These are phyloP conservation scores for Plotosus lineatus DNA, from an alignment of 2,113 vertebrate genomes.

Conservation along the genomic window DNA sequence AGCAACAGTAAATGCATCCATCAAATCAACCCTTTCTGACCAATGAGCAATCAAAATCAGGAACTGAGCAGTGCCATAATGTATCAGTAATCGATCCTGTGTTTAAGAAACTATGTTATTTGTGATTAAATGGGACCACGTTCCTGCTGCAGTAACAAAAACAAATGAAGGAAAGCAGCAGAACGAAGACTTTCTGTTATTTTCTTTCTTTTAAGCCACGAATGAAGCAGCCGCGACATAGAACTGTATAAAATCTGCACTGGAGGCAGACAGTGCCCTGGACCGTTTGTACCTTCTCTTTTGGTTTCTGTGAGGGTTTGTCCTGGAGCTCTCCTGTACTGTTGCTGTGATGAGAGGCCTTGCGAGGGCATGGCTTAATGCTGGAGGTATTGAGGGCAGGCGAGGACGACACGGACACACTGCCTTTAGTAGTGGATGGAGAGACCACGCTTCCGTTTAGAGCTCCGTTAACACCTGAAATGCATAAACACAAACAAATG, in stretches of 20 bases:
- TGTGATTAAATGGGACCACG: background rate
- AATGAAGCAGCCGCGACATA: background rate
- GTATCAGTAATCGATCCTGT: background rate
- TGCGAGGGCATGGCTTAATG: slow-evolving; percentile 71
- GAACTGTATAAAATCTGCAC: background rate
- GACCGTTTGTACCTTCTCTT: slow-evolving; percentile 84
- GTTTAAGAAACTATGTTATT: no score
- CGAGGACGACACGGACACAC: slow-evolving; percentile 73
- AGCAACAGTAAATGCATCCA: background rate
- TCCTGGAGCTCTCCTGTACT: slow-evolving; percentile 78
- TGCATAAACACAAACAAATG: background rate
- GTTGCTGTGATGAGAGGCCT: slow-evolving; percentile 74
- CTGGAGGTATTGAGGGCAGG: slow-evolving; percentile 73
- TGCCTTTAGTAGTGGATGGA: slow-evolving; percentile 75
- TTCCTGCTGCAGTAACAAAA: background rate
- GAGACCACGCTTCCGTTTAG: slow-evolving; percentile 85
- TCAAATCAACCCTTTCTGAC: background rate
- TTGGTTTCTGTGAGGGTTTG: slow-evolving; percentile 79
- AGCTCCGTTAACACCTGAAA: slow-evolving; percentile 87
- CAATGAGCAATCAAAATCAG: background rate
- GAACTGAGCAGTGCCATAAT: background rate
- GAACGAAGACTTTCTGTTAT: background rate
- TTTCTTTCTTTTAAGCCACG: background rate
- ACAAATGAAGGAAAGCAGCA: background rate
- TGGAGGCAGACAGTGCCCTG: no score